Base-by-base conservation (phyloP, 2,113 vertebrate genomes). In the Oenanthe oenanthe region DNA sequence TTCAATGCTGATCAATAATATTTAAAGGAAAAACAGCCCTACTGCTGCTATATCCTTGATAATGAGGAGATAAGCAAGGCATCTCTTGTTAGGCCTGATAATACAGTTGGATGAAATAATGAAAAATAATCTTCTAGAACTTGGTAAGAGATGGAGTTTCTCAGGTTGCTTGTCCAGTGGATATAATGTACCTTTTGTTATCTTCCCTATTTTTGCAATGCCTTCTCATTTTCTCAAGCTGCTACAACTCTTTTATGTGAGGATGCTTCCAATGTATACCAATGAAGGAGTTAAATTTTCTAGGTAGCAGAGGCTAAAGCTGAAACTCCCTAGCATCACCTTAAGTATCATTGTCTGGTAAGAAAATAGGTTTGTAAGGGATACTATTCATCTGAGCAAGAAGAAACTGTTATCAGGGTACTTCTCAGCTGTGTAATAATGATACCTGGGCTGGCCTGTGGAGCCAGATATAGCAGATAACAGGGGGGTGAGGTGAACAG, bases 281-380 rank as follows among this genome's bases (percentile, higher is more conserved):
- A 90, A 73, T 51, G 78, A 94, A 51, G 79, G n/a, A 83, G 67
- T 47, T 73, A 76, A 58, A 83, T 79, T 77, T 92, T 26, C 71
- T 38, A 47, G 63, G 72, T 26, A 76, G 36, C 47, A 17, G 6
- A 26, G 36, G 61, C 83, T 91, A 57, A 78, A 89, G 61, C 61
- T 63, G 80, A 92, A 96, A 75, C 57, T 87, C 68, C 24, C 51
- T 11, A 43, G 94, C 60, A 89, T 92, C 88, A 81, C 36, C 92
- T 57, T 51, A 71, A 47, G 68, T 66, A 57, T 90, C 89, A 91
- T 63, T 92, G 80, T 78, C 73, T 45, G 71, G 57, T 84, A 85
- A 34, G 91, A 87, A 96, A 95, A 91, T 26, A 78, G 67, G 88
- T 62, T 57, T 90, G 94, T 91, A 96, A 95, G 63, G 18, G 91